These are phyloP conservation scores for Acanthosepion lycidas DNA, from an alignment of 2,888 invertebrate genomes.

Conservation along the genomic window DNA sequence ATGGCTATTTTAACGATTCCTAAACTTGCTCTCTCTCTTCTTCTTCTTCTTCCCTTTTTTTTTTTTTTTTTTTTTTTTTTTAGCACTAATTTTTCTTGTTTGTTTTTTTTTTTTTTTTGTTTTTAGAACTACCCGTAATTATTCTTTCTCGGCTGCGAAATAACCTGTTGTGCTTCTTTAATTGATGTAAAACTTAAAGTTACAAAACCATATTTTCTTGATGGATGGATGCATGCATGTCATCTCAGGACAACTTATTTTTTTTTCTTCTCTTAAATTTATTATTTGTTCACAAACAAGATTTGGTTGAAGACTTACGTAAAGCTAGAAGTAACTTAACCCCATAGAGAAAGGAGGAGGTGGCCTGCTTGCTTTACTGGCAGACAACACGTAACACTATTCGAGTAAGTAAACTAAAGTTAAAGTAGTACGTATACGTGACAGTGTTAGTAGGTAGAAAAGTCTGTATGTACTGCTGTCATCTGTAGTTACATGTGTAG, in stretches of 20 bases:
- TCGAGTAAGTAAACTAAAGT: neutral
- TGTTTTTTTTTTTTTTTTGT: no score
- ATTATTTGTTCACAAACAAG: neutral
- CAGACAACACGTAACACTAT: constrained; percentile 21
- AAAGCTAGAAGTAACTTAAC: neutral
- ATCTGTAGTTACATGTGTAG: neutral
- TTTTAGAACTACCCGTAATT: no score
- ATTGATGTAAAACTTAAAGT: no score
- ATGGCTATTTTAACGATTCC: no score
- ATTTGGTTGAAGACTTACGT: neutral
- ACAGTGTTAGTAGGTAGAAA: neutral
- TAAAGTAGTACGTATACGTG: neutral
- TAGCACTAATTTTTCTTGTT: no score
- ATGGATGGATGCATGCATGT: neutral
- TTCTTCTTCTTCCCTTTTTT: no score
- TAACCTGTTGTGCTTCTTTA: neutral
- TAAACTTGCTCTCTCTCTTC: no score
- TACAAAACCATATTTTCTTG: neutral
- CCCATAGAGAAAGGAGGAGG: neutral
- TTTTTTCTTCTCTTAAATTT: neutral
- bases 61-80: no score
- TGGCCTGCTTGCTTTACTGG: neutral
- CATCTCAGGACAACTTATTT: neutral
- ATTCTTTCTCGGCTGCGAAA: neutral
- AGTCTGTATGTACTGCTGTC: neutral